Evolutionary conservation across 2,797 vertebrate genomes (phyloP).

Genomic region (Nothura maculosa): DNA sequence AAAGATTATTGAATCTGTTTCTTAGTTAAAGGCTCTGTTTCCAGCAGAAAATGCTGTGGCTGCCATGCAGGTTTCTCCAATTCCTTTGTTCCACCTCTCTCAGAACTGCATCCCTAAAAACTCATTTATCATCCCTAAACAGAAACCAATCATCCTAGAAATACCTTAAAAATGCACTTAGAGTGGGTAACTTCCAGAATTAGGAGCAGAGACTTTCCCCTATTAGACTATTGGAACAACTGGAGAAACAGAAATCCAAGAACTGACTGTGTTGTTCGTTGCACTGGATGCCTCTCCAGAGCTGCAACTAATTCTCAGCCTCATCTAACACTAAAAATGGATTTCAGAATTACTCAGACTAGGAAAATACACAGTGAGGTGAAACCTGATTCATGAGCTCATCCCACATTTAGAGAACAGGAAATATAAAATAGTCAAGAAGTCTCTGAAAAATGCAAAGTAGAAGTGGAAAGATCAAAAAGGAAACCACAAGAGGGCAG

Average conservation of each 20-base stretch:
- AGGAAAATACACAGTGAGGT: conserved; percentile 39
- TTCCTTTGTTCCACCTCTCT: neutral
- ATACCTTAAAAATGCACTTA: neutral
- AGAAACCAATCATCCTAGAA: neutral
- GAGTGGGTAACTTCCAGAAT: neutral
- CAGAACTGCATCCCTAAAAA: neutral
- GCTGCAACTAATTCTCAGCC: conserved; percentile 27
- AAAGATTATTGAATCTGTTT: neutral
- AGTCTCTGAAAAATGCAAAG: conserved; percentile 57
- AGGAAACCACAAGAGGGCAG: conserved; percentile 81
- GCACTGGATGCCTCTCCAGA: conserved; percentile 19
- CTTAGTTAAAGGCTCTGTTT: neutral
- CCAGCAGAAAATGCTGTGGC: neutral
- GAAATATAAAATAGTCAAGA: conserved; percentile 63
- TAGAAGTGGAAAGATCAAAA: conserved; percentile 57
- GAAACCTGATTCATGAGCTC: conserved; percentile 58
- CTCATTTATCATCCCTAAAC: neutral
- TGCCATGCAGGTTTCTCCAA: neutral
- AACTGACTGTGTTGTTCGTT: neutral
- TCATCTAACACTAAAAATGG: conserved; percentile 41
- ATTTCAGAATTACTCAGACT: conserved; percentile 45
- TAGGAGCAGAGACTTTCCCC: neutral
- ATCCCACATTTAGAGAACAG: conserved; percentile 43
- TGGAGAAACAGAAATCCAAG: neutral
- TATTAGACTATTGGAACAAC: neutral